A percentile compares a stretch with the other conserved stretches of the same genome.
These are phyloP conservation scores for Dromius quadrimaculatus DNA, from an alignment of 2,888 invertebrate genomes.

Conservation along the genomic window DNA sequence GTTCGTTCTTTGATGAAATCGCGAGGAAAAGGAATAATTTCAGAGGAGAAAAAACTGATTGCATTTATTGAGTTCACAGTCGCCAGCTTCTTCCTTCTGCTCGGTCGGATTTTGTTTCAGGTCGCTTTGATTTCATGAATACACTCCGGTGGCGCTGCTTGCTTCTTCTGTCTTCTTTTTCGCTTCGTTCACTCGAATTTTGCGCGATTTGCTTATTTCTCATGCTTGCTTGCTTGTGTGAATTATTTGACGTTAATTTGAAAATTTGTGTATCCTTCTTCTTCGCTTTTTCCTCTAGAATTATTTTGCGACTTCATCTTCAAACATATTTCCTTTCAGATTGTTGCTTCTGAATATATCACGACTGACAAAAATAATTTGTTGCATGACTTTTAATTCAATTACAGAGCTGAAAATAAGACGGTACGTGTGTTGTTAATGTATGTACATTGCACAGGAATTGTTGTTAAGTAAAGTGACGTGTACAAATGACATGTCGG, in stretches of 20 bases:
- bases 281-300: neutral
- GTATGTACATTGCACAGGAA: slow-evolving; percentile 1
- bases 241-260: slow-evolving; percentile 37
- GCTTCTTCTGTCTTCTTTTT: slow-evolving; percentile 27
- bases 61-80: slow-evolving; percentile 46
- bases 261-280: slow-evolving; percentile 8
- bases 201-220: slow-evolving; percentile 20
- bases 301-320: slow-evolving; percentile 4
- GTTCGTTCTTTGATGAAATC: slow-evolving; percentile 42
- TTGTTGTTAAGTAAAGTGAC: slow-evolving; percentile 40
- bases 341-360: too few species aligned
- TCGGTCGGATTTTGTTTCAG: slow-evolving; percentile 38
- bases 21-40: slow-evolving; percentile 35
- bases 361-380: too few species aligned
- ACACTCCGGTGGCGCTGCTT: slow-evolving; percentile 30
- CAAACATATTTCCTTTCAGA: neutral
- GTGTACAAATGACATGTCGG: slow-evolving; percentile 37
- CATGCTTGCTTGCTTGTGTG: slow-evolving; percentile 20
- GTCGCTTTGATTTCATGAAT: slow-evolving; percentile 45
- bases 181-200: slow-evolving; percentile 25
- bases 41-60: slow-evolving; percentile 35
- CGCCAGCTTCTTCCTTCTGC: slow-evolving; percentile 42
- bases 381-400: too few species aligned
- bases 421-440: neutral
- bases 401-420: neutral